Base-by-base conservation (phyloP, 2,113 vertebrate genomes). In the Tricholaema leucomelas region DNA sequence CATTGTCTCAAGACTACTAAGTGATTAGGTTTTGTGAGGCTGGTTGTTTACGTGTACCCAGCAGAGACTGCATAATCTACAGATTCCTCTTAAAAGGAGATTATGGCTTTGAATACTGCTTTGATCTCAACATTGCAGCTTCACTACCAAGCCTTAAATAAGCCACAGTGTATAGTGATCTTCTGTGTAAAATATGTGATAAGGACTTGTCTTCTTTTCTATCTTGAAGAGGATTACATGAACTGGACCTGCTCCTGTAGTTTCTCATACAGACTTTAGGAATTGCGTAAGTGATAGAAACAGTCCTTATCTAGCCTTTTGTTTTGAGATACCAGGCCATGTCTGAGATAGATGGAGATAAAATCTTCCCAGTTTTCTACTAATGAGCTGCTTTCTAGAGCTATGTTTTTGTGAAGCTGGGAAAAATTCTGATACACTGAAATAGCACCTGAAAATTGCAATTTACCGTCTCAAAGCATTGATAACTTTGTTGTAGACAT, bases 201-300 rank as follows among this genome's bases (percentile, higher is more conserved):
- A 92, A 94, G 61, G 38, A 67, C 64, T 95, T 95, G 88, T 93
- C 92, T 94, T 84, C 81, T 77, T 96, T 95, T 93, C 91, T 79
- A 28, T 96, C 89, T 96, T 83, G 55, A 83, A 79, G 56, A 63
- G 78, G 86, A 91, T 94, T 94, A 83, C 59, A 58, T 81, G 69
- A 90, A 85, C 84, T 83, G 58, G 71, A 85, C 11, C 27, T 2
- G 75, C n/a, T 91, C 42, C 24, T 64, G 54, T 46, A 83, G 48
- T 92, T 95, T 95, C 74, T 94, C 80, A 91, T 83, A 31, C 36
- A 71, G 77, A 46, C 77, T 93, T 88, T 31, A 80, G 88, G 74
- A 93, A 78, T 88, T 95, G 82, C 6, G 0, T 92, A 92, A 95
- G 91, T 92, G 89, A 63, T 79, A 75, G 74, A 81, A 96, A 86